Evolutionary conservation across 2,888 invertebrate species (phyloP).

Genomic region (Spodoptera picta): DNA sequence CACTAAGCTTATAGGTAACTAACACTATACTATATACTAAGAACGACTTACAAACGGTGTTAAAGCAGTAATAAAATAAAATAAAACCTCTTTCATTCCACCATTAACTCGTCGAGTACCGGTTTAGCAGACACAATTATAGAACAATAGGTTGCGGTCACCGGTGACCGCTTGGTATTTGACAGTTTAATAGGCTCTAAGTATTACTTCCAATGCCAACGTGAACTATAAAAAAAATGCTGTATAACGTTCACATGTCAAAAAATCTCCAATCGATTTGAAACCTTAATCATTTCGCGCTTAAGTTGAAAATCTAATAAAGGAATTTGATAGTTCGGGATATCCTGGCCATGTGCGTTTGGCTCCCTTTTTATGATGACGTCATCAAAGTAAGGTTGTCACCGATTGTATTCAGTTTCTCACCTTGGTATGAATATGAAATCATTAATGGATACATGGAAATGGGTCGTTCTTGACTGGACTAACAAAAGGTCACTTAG

Average conservation of each 20-base stretch:
- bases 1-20: background rate
- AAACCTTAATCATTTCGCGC: too few relatives aligned
- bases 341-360: background rate
- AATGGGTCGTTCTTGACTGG: slow-evolving; percentile 39
- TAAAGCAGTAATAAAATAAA: slow-evolving; percentile 32
- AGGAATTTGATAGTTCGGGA: too few relatives aligned
- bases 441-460: slow-evolving; percentile 31
- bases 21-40: slow-evolving; percentile 12
- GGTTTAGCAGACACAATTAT: too few relatives aligned
- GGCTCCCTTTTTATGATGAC: slow-evolving; percentile 30
- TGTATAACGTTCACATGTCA: slow-evolving; percentile 7
- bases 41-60: slow-evolving; percentile 5
- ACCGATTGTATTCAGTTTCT: slow-evolving; percentile 33
- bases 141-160: too few relatives aligned
- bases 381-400: slow-evolving; percentile 35
- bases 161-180: too few relatives aligned
- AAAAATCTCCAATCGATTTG: too few relatives aligned
- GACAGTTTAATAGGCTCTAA: slow-evolving; percentile 34
- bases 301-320: too few relatives aligned
- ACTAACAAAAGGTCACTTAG: slow-evolving; percentile 49
- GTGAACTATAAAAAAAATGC: slow-evolving; percentile 7
- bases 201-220: slow-evolving; percentile 25
- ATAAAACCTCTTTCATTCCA: slow-evolving; percentile 36
- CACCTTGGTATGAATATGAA: slow-evolving; percentile 9
- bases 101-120: too few relatives aligned